These are phyloP conservation scores for Sebastes trivittatus DNA, from an alignment of 2,797 vertebrate genomes.

Conservation along the genomic window DNA sequence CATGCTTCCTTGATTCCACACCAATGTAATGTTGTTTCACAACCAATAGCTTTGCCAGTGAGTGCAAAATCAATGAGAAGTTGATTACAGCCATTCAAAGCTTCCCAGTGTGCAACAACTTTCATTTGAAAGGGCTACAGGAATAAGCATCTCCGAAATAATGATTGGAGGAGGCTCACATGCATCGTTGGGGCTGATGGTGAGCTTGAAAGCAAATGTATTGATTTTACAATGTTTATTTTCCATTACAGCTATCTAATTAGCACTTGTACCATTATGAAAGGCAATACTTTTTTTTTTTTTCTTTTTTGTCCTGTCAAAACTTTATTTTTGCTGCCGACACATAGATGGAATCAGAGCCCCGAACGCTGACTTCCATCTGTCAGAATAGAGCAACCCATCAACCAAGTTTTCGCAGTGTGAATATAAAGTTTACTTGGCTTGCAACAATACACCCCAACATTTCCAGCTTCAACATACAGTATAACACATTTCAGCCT, in stretches of 20 bases:
- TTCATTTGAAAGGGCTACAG: conserved; percentile 26
- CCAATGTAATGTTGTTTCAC: conserved; percentile 14
- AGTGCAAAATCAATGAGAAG: conserved; percentile 53
- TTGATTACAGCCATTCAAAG: conserved; percentile 50
- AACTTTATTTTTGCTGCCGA: neutral
- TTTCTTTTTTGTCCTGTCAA: neutral
- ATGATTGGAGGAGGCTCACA: conserved; percentile 14
- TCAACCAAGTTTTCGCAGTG: neutral
- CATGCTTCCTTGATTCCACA: neutral
- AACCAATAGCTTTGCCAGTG: conserved; percentile 21
- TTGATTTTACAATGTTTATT: conserved; percentile 33
- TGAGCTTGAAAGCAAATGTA: conserved; percentile 21
- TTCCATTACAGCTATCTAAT: conserved; percentile 21
- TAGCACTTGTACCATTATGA: neutral
- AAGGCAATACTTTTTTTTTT: neutral
- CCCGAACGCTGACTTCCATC: neutral
- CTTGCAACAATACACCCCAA: neutral
- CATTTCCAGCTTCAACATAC: conserved; percentile 1
- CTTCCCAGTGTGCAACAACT: conserved; percentile 3
- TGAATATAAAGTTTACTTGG: conserved; percentile 9
- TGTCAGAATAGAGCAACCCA: conserved; percentile 2
- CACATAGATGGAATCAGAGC: neutral
- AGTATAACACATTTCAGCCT: conserved; percentile 27
- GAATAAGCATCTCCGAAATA: conserved; percentile 16
- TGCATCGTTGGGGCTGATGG: conserved; percentile 13